A percentile compares a stretch with the other conserved stretches of the same genome.
Evolutionary conservation across 2,888 invertebrate genomes (phyloP).

Genomic region (Eristalis tenax): DNA sequence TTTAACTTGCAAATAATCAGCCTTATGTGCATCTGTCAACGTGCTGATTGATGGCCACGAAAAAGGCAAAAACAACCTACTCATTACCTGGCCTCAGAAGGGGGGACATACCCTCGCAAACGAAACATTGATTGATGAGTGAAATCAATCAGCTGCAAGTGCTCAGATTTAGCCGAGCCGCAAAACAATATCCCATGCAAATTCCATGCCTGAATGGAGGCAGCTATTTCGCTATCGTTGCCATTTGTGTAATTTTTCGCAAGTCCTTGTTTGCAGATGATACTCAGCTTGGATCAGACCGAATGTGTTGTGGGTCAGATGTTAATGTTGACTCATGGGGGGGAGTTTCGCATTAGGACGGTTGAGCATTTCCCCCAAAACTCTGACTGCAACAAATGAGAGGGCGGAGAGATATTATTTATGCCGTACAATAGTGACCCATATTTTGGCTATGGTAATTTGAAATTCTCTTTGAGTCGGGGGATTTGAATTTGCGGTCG

Average conservation of each 20-base stretch:
- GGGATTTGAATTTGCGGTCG: too few species aligned
- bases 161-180: constrained; percentile 17
- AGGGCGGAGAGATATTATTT: too few species aligned
- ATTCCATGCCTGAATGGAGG: not conserved
- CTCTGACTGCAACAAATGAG: too few species aligned
- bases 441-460: too few species aligned
- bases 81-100: constrained; percentile 13
- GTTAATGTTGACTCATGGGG: not conserved
- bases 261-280: not conserved
- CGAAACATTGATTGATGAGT: constrained; percentile 57
- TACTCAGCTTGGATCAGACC: not conserved
- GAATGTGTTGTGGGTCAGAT: not conserved
- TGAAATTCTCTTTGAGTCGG: too few species aligned
- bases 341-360: too few species aligned
- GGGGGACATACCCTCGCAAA: constrained; percentile 14
- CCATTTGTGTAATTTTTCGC: not conserved
- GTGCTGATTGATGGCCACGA: constrained; percentile 39
- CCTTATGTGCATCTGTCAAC: constrained; percentile 44
- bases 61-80: constrained; percentile 6
- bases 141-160: constrained; percentile 65
- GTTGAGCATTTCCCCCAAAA: too few species aligned
- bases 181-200: constrained; percentile 37
- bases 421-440: too few species aligned
- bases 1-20: not conserved
- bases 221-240: not conserved